A percentile compares a stretch with the other conserved stretches of the same genome.
These are phyloP conservation scores for Manis javanica DNA, from an alignment of 2,797 vertebrate genomes.

Conservation along the genomic window DNA sequence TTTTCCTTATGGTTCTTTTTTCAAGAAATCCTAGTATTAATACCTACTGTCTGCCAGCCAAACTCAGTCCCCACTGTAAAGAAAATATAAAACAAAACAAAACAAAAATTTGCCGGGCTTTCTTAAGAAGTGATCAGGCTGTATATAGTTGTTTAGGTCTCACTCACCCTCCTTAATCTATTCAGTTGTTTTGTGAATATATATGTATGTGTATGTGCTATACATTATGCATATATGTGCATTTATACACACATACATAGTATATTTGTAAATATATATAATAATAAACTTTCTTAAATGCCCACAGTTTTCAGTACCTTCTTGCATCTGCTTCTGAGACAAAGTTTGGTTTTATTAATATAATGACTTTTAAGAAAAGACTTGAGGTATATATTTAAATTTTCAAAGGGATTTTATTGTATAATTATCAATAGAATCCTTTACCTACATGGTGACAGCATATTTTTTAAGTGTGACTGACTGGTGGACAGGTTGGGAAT, in stretches of 20 bases:
- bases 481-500: conserved; percentile 89
- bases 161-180: background rate
- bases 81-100: background rate
- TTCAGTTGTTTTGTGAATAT: background rate
- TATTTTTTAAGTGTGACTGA: conserved; percentile 92
- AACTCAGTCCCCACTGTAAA: background rate
- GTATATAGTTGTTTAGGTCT: background rate
- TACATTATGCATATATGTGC: too few species aligned
- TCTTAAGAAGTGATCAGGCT: background rate
- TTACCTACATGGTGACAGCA: conserved; percentile 88
- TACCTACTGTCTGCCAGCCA: background rate
- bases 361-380: conserved; percentile 73
- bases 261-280: too few species aligned
- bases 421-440: conserved; percentile 86
- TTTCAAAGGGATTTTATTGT: conserved; percentile 81
- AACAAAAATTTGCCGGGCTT: background rate
- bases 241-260: too few species aligned
- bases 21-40: conserved; percentile 6
- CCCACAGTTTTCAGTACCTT: background rate
- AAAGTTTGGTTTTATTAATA: conserved; percentile 76
- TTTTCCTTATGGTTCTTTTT: background rate
- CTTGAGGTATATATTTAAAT: conserved; percentile 78
- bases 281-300: background rate
- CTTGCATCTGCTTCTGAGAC: conserved; percentile 56
- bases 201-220: too few species aligned